Conservation (phyloP, 2,888 invertebrate species). For the Polylopha cassiicola region DNA sequence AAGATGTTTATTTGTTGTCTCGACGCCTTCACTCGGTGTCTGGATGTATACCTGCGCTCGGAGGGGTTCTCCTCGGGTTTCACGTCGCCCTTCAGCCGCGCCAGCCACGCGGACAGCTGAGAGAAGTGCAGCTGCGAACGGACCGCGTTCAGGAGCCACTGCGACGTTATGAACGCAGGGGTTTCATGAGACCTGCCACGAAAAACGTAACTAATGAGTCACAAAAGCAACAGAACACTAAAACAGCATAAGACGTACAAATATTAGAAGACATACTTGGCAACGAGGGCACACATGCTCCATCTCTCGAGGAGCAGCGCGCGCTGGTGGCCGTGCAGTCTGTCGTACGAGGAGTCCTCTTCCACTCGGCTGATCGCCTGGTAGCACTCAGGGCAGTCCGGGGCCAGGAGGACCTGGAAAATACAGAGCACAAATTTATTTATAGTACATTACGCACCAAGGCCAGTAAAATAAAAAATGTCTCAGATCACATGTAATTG, state of each 20-base stretch:
- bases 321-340: conserved; percentile 45
- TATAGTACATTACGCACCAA: too few species aligned
- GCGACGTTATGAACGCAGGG: conserved; percentile 69
- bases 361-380: conserved; percentile 42
- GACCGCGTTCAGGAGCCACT: conserved; percentile 93
- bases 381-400: conserved; percentile 84
- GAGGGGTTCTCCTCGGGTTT: conserved; percentile 45
- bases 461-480: too few species aligned
- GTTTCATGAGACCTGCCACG: conserved; percentile 58
- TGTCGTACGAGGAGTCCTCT: conserved; percentile 54
- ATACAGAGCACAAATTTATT: background rate
- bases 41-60: conserved; percentile 58
- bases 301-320: conserved; percentile 87
- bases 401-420: conserved; percentile 79
- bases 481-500: too few species aligned
- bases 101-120: conserved; percentile 95
- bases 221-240: background rate
- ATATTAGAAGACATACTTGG: conserved; percentile 45
- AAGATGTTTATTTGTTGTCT: too few species aligned
- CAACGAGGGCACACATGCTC: conserved; percentile 81
- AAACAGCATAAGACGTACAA: background rate
- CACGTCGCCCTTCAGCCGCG: conserved; percentile 47
- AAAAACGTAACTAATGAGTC: background rate
- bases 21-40: too few species aligned
- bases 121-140: conserved; percentile 97